Conservation (phyloP, 30 jellyfish, hydroid and myxozoan genomes). For the Cassiopea andromeda region DNA sequence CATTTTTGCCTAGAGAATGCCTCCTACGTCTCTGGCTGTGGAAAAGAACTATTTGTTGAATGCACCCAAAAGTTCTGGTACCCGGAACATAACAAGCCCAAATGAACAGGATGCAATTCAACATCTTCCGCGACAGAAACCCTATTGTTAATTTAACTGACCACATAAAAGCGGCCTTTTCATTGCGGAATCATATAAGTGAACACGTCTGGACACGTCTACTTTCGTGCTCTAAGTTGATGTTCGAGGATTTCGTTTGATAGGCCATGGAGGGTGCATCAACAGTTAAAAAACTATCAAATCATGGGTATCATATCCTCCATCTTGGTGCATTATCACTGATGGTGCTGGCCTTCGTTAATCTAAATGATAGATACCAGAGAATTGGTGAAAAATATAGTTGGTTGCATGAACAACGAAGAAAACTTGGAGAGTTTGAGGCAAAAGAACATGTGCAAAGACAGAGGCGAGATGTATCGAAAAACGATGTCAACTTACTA, state of each 20-base stretch:
- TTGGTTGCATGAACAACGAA: conserved; percentile 4
- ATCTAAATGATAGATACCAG: neutral
- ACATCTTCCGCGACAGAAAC: neutral
- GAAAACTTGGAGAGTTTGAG: neutral
- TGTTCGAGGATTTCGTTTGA: neutral
- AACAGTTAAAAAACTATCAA: neutral
- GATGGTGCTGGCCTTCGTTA: neutral
- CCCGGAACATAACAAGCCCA: neutral
- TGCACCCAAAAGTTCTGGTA: no score
- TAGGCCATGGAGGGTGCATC: neutral
- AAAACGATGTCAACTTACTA: neutral
- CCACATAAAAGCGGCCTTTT: neutral
- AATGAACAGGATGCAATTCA: conserved; percentile 3
- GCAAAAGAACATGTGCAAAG: neutral
- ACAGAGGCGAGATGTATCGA: neutral
- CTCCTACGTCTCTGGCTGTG: neutral
- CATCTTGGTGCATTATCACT: neutral
- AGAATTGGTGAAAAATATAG: neutral
- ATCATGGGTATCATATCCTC: neutral
- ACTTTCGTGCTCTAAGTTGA: neutral
- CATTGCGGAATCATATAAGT: neutral
- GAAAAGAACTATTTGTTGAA: no score
- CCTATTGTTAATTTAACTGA: neutral
- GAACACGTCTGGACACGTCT: conserved; percentile 1
- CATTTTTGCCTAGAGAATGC: no score